These are phyloP conservation scores for Apus apus DNA, from an alignment of 2,113 vertebrate species.

Conservation along the genomic window DNA sequence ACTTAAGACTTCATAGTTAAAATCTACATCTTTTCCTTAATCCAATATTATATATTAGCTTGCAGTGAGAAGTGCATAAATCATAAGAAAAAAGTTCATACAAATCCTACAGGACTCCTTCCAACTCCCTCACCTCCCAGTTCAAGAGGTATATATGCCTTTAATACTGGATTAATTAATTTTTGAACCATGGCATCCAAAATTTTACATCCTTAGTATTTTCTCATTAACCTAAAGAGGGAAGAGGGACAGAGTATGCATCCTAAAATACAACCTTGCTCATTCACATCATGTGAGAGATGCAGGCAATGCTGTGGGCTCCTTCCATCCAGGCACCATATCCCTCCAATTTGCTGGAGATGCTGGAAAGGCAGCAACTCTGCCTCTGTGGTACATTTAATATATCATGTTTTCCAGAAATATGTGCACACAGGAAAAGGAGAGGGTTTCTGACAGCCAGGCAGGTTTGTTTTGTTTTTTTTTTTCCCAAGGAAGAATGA, in stretches of 20 bases:
- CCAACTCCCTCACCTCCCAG: not conserved
- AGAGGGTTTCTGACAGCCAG: not conserved
- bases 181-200: not conserved
- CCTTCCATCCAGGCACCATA: not conserved
- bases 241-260: not conserved
- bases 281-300: not conserved
- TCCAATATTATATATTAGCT: not conserved
- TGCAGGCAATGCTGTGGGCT: not conserved
- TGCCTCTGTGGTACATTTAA: not conserved
- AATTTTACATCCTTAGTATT: not conserved
- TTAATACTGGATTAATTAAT: not conserved
- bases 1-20: not conserved
- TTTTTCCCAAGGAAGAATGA: not conserved
- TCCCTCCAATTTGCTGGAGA: not conserved
- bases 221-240: not conserved
- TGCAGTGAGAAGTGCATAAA: not conserved
- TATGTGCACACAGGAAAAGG: not conserved
- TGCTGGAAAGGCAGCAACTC: not conserved
- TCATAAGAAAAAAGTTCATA: not conserved
- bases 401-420: not conserved
- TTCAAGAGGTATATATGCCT: not conserved
- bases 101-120: not conserved
- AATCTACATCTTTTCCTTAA: not conserved
- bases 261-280: not conserved
- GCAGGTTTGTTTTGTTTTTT: constrained; percentile 1